Base-by-base conservation (phyloP, 2,797 vertebrate species). In the Potorous gilbertii region DNA sequence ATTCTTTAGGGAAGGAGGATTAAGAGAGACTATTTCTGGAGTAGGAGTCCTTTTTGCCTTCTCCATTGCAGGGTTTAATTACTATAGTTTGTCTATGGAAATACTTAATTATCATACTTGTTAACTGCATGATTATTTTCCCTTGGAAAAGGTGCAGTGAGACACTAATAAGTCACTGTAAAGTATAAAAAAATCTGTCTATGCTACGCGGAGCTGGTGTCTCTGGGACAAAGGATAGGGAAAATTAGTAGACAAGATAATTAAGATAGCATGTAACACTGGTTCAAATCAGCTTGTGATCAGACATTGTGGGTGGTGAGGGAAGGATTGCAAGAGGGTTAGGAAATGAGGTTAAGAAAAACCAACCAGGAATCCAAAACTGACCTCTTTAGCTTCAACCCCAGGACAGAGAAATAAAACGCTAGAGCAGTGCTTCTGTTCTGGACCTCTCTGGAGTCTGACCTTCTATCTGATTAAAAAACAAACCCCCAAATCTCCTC, bases 11-110 rank as follows among this genome's bases (percentile, higher is more conserved):
- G 3, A 56, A 21, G 81, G 94, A 95, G 95, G 55, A 94, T 95
- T 96, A 95, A 95, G 96, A 96, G 92, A 94, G 97, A 91, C 54
- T 97, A 59, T 92, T 66, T 93, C 90, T 97, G 94, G 95, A 92
- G 92, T 66, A 95, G 55, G 46, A 97, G 92, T 29, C 57, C 55
- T 11, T 40, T 54, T 92, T 93, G 52, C 56, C 27, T 91, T 89
- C 40, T 46, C 14, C 90, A n/a, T 81, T 94, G 90, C 52, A 46
- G 0, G 50, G 9, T 87, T 94, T 95, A 95, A 94, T 96, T 96
- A 96, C 91, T 40, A 91, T 18, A 92, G 57, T 95, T 96, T 95
- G 40, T 74, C 55, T 92, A n/a, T 46, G 87, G 95, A 94, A 46
- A 40, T 92, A 62, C 40, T 56, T 93, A 74, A 14, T n/a, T 94